Conservation (phyloP, 2,797 vertebrate genomes). For the Hozukius guyotensis region DNA sequence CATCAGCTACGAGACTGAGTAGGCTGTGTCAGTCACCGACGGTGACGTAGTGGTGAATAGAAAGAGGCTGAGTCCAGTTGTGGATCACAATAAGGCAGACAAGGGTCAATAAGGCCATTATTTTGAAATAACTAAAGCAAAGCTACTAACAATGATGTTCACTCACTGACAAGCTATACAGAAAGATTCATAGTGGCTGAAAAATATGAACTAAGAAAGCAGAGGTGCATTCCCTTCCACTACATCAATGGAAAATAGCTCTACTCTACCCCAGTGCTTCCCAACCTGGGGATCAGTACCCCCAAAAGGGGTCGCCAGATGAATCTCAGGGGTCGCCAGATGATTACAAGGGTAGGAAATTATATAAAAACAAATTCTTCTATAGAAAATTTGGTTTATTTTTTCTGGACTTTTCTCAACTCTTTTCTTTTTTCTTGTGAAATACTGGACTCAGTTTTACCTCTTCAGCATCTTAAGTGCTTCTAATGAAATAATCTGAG, state of each 20-base stretch:
- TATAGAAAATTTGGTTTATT: too few species aligned
- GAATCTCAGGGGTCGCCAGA: neutral
- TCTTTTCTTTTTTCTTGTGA: neutral
- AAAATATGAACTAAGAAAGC: neutral
- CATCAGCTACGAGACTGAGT: slow-evolving; percentile 51
- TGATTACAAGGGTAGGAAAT: neutral
- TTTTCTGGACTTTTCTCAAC: neutral
- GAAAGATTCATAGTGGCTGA: neutral
- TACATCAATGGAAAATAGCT: neutral
- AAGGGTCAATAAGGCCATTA: slow-evolving; percentile 41
- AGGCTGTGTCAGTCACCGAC: slow-evolving; percentile 70
- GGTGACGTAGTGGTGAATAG: slow-evolving; percentile 23
- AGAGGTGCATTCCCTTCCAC: neutral
- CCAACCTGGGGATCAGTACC: neutral
- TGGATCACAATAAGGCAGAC: slow-evolving; percentile 41
- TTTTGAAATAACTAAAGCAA: slow-evolving; percentile 24
- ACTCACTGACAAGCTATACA: neutral
- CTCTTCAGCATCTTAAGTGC: neutral
- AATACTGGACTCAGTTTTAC: neutral
- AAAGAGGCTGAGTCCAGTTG: slow-evolving; percentile 37
- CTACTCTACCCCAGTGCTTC: neutral
- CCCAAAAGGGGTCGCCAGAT: neutral
- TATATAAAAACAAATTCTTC: neutral
- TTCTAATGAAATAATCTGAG: neutral
- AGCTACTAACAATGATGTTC: slow-evolving; percentile 14